Base-by-base conservation (phyloP, 1,140 invertebrate species). In the Drosophila sturtevanti region DNA sequence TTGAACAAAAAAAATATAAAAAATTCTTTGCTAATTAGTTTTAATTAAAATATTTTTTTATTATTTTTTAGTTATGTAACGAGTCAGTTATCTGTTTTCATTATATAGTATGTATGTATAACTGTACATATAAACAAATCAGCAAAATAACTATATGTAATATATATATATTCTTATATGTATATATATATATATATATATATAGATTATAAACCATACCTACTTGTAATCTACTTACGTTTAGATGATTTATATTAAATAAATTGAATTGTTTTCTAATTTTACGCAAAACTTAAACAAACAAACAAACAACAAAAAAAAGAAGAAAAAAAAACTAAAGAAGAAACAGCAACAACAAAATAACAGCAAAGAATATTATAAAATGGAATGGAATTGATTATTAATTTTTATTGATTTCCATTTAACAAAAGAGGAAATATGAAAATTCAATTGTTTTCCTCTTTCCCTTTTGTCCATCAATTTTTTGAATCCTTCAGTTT, bases 241-340 rank as follows among this genome's bases (percentile, higher is more conserved):
- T 79, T 72, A 82, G 61, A 41, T 54, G 52, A 68, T 64, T 76
- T 64, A 79, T 86, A 48, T 81, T 87, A 79, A 87, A 87, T 87
- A 75, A 81, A 86, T 87, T 89, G 68, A 86, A 87, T 87, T 87
- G 82, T 87, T 87, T 87, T 87, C 84, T 87, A 87, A 87, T 87
- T 87, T 87, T 87, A 86, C 70, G 81, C 70, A 80, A 89, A 78
- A 75, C 65, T 75, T 71, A 82, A 77, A 62, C 63, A 68, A 71
- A 87, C 24, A 69, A 72, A 44, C 62, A 63, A 66, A 75, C 68
- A 73, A 63, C 54, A 69, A 63, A 68, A 56, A 79, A 60, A 56
- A 34, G 59, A 65, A 54, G 16, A 41, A 38, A 51, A 18, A 44
- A 48, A 41, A 22, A 34, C 21, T n/a, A 71, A 87, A 27, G 69